phyloP scores from a whole-genome alignment of 1,140 invertebrate genomes.

The Mactra quadrangularis region DNA sequence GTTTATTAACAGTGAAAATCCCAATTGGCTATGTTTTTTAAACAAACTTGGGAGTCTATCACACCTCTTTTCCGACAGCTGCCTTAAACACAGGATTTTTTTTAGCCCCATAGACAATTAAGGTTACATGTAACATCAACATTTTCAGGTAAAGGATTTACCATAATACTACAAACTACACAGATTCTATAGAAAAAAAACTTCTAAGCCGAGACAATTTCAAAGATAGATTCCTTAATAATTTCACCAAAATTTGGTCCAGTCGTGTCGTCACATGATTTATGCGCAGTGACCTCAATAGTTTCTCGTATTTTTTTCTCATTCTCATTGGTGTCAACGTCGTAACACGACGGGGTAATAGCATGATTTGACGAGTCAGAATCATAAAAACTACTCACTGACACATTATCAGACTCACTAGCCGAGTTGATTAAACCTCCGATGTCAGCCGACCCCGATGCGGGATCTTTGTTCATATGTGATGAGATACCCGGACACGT shows the following conservation, averaged over 20 bases:
- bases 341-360: slow-evolving; percentile 24
- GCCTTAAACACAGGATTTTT: no score
- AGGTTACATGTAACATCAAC: no score
- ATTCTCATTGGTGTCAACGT: slow-evolving; percentile 18
- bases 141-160: no score
- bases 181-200: no score
- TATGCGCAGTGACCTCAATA: slow-evolving; percentile 40
- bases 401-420: slow-evolving; percentile 48
- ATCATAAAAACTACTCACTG: slow-evolving; percentile 52
- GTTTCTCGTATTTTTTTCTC: slow-evolving; percentile 25
- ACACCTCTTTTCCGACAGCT: no score
- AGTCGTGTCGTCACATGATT: slow-evolving; percentile 28
- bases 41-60: no score
- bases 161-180: no score
- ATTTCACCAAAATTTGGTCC: slow-evolving; percentile 94
- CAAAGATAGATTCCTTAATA: slow-evolving; percentile 96
- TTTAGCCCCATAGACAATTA: no score
- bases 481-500: slow-evolving; percentile 80
- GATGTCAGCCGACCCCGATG: slow-evolving; percentile 19
- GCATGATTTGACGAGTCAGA: slow-evolving; percentile 52
- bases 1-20: no score
- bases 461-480: slow-evolving; percentile 72
- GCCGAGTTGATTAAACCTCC: slow-evolving; percentile 27
- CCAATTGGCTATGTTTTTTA: no score
- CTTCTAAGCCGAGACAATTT: slow-evolving; percentile 92